Conservation (phyloP, 2,888 invertebrate species). For the Terebella lapidaria region DNA sequence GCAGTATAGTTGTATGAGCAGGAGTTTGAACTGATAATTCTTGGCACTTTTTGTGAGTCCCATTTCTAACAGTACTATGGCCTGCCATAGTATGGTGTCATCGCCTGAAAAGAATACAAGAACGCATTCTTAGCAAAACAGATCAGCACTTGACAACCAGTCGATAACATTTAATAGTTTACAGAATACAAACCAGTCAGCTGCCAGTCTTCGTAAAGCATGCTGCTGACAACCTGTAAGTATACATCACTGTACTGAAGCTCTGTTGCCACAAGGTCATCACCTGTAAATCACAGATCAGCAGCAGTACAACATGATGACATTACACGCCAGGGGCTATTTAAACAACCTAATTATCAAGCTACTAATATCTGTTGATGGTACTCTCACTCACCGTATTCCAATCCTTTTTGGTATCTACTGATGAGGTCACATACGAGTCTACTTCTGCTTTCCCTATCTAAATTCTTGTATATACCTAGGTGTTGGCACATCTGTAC, state of each 20-base stretch:
- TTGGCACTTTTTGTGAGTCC: slow-evolving; percentile 73
- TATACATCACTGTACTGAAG: slow-evolving; percentile 67
- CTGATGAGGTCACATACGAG: background rate
- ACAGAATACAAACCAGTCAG: slow-evolving; percentile 55
- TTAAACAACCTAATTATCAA: too few relatives aligned
- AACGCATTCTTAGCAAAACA: slow-evolving; percentile 8
- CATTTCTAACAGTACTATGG: slow-evolving; percentile 67
- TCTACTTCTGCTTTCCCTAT: background rate
- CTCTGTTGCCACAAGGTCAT: slow-evolving; percentile 45
- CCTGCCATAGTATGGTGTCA: slow-evolving; percentile 45
- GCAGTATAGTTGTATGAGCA: slow-evolving; percentile 72
- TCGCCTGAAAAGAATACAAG: slow-evolving; percentile 36
- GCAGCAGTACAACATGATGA: too few relatives aligned
- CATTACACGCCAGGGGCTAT: too few relatives aligned
- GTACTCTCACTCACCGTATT: slow-evolving; percentile 10
- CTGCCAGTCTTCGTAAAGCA: slow-evolving; percentile 61
- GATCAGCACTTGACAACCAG: slow-evolving; percentile 15
- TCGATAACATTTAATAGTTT: background rate
- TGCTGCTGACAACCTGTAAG: slow-evolving; percentile 71
- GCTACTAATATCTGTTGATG: too few relatives aligned
- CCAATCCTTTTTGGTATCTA: background rate
- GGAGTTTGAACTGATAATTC: slow-evolving; percentile 82
- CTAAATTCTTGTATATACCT: background rate
- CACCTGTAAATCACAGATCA: background rate
- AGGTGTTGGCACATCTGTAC: background rate